These are phyloP conservation scores for Bellardia pandia DNA, from an alignment of 2,888 invertebrate species.

Conservation along the genomic window DNA sequence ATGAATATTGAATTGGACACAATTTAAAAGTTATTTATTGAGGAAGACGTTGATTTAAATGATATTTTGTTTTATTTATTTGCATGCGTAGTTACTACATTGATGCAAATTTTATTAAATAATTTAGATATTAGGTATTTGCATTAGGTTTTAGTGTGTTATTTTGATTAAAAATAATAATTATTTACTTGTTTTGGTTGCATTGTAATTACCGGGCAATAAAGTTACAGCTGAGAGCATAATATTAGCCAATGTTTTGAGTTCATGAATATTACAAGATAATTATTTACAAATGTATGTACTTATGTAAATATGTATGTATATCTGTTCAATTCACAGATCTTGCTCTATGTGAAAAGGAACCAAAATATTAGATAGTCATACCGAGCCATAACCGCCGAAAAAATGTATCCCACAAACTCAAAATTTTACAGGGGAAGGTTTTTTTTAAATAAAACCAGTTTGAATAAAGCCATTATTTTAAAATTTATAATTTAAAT, in stretches of 20 bases:
- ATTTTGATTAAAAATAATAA: constrained; percentile 3
- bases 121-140: neutral
- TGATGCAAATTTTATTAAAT: neutral
- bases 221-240: neutral
- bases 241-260: neutral
- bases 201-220: constrained; percentile 7
- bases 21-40: constrained; percentile 22
- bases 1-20: neutral
- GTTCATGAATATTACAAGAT: no score
- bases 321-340: no score
- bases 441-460: no score
- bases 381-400: no score
- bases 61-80: neutral
- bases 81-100: neutral
- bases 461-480: no score
- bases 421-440: no score
- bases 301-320: no score
- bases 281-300: no score
- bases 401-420: no score
- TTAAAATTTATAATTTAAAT: no score
- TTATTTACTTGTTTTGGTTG: constrained; percentile 26
- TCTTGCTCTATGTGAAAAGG: no score
- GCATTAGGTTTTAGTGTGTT: neutral
- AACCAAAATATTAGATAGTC: no score
- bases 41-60: neutral